Conservation (phyloP, 2,888 invertebrate species). For the Neria commutata region DNA sequence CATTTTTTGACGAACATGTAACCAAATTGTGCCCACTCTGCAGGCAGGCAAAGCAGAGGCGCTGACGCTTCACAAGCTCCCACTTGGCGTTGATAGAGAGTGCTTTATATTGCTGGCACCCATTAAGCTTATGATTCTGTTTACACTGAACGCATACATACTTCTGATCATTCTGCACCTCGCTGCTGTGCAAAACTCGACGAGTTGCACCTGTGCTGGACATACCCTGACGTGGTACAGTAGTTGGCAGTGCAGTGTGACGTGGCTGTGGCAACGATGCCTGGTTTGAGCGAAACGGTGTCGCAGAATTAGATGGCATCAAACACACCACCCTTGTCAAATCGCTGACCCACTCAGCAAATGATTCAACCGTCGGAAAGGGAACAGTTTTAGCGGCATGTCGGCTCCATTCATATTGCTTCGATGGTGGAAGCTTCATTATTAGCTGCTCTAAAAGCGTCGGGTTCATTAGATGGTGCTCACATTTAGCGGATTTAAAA, state of each 20-base stretch:
- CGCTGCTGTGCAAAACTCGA: too few species aligned
- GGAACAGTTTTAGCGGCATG: slow-evolving; percentile 6
- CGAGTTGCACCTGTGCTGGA: too few species aligned
- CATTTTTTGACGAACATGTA: neutral
- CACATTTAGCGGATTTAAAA: slow-evolving; percentile 10
- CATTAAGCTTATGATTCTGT: neutral
- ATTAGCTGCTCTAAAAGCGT: slow-evolving; percentile 16
- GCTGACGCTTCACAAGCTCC: neutral
- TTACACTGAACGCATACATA: neutral
- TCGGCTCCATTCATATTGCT: slow-evolving; percentile 18
- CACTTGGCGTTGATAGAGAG: neutral
- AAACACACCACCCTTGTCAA: neutral
- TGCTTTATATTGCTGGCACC: neutral
- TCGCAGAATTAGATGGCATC: neutral
- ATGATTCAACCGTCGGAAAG: slow-evolving; percentile 1
- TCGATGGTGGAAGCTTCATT: slow-evolving; percentile 10
- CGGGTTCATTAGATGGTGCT: slow-evolving; percentile 15
- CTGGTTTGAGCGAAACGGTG: neutral
- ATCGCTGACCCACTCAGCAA: neutral
- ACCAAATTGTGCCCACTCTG: neutral
- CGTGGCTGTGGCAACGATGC: neutral
- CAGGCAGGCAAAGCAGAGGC: neutral
- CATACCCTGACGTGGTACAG: too few species aligned
- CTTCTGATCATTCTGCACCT: too few species aligned
- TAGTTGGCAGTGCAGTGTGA: neutral